These are phyloP conservation scores for Thaumetopoea pityocampa DNA, from an alignment of 1,140 invertebrate genomes.

Conservation along the genomic window DNA sequence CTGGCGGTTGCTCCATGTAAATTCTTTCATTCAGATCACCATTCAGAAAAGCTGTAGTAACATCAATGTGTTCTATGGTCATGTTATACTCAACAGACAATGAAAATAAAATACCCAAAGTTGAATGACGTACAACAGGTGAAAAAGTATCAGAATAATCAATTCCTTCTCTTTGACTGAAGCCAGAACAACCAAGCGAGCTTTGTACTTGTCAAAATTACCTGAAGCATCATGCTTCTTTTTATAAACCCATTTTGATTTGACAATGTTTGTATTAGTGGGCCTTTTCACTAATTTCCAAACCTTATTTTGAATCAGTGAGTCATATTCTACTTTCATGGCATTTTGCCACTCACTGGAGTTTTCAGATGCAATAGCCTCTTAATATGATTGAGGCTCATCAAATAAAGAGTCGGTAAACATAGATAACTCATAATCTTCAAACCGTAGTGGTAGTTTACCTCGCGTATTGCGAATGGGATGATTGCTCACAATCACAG, in stretches of 20 bases:
- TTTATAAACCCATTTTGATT: slow-evolving; percentile 22
- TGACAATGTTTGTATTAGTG: slow-evolving; percentile 43
- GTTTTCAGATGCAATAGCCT: too few relatives aligned
- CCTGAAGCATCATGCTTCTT: not conserved
- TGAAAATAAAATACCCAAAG: slow-evolving; percentile 14
- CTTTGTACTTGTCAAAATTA: slow-evolving; percentile 1
- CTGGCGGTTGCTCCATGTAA: slow-evolving; percentile 27
- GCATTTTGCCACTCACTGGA: too few relatives aligned
- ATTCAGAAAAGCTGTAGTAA: slow-evolving; percentile 12
- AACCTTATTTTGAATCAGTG: too few relatives aligned
- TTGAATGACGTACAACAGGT: slow-evolving; percentile 17
- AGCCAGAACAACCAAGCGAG: slow-evolving; percentile 20
- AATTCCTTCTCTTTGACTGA: slow-evolving; percentile 30
- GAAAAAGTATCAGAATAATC: slow-evolving; percentile 51
- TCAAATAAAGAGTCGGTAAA: too few relatives aligned
- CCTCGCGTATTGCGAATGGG: too few relatives aligned
- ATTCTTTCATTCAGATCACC: slow-evolving; percentile 34
- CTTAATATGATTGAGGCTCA: too few relatives aligned
- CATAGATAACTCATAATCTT: too few relatives aligned
- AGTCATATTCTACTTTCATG: too few relatives aligned
- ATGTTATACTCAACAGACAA: slow-evolving; percentile 12
- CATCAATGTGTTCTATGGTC: slow-evolving; percentile 8
- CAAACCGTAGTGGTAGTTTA: too few relatives aligned
- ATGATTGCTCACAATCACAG: too few relatives aligned
- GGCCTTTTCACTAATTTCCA: too few relatives aligned